These are phyloP conservation scores for Danio albolineatus DNA, from an alignment of 2,797 vertebrate genomes.

Conservation along the genomic window DNA sequence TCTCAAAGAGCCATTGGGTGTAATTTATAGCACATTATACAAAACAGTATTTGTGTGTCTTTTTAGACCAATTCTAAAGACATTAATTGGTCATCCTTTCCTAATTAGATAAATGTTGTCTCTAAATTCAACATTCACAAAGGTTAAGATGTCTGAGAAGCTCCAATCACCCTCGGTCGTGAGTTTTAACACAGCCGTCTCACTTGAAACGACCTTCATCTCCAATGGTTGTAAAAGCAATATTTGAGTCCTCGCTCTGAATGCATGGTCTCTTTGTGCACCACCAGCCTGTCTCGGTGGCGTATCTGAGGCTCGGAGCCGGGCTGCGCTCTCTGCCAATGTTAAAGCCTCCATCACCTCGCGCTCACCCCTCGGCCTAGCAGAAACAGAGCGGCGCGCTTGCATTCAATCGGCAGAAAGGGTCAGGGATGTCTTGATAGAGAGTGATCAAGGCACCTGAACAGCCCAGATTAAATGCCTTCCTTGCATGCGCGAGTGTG, in stretches of 20 bases:
- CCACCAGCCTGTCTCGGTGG: conserved; percentile 61
- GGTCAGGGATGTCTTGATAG: conserved; percentile 81
- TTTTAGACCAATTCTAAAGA: conserved; percentile 14
- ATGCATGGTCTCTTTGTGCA: conserved; percentile 66
- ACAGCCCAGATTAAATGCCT: conserved; percentile 78
- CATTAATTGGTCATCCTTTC: conserved; percentile 10
- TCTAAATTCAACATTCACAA: conserved; percentile 2
- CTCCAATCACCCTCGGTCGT: conserved; percentile 4
- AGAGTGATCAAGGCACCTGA: conserved; percentile 80
- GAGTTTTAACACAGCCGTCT: conserved; percentile 16
- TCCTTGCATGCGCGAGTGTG: conserved; percentile 43
- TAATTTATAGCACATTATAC: not conserved
- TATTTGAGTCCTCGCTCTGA: conserved; percentile 64
- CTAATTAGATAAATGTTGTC: not conserved
- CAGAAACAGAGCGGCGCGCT: conserved; percentile 75
- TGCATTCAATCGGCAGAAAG: conserved; percentile 68
- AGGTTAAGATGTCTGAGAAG: conserved; percentile 20
- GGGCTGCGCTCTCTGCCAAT: conserved; percentile 71
- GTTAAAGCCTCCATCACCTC: conserved; percentile 74
- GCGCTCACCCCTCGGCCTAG: conserved; percentile 71
- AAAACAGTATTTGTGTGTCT: not conserved
- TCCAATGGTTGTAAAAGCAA: conserved; percentile 68
- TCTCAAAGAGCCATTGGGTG: not conserved
- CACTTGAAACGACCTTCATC: conserved; percentile 70
- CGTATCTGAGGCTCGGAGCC: conserved; percentile 70